Percentiles rank a stretch among this genome's conserved stretches.
Conservation (phyloP, 1,140 invertebrate species). For the Bilobella aurantiaca region DNA sequence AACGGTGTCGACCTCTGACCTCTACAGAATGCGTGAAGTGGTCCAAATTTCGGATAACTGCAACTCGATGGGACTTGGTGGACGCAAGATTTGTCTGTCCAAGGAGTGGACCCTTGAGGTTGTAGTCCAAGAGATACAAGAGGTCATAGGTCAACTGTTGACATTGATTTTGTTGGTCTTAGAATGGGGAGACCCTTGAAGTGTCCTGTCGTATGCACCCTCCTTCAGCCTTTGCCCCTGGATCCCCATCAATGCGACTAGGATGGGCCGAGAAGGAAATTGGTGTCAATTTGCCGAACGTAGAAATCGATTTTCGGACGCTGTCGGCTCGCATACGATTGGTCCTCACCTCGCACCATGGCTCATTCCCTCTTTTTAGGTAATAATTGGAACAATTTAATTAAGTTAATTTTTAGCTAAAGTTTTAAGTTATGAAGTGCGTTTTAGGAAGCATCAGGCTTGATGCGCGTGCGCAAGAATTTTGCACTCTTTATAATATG, state of each 20-base stretch:
- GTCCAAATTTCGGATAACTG: slow-evolving; percentile 54
- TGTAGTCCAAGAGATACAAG: not conserved
- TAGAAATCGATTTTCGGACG: slow-evolving; percentile 54
- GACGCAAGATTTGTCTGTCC: slow-evolving; percentile 19
- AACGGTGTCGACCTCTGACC: slow-evolving; percentile 64
- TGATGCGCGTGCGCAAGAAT: too few relatives aligned
- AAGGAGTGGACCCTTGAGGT: slow-evolving; percentile 23
- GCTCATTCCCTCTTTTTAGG: slow-evolving; percentile 60
- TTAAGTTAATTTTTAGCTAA: too few relatives aligned
- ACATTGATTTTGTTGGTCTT: slow-evolving; percentile 2
- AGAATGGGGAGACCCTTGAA: slow-evolving; percentile 13
- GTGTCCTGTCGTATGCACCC: slow-evolving; percentile 53
- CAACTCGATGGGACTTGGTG: slow-evolving; percentile 2
- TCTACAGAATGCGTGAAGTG: slow-evolving; percentile 68
- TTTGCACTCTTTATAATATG: too few relatives aligned
- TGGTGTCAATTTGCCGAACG: slow-evolving; percentile 55
- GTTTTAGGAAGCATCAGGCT: too few relatives aligned
- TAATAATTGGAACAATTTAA: too few relatives aligned
- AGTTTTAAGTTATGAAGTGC: too few relatives aligned
- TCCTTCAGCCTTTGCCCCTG: slow-evolving; percentile 38
- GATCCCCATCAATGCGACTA: slow-evolving; percentile 37
- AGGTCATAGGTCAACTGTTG: not conserved
- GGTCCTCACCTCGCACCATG: slow-evolving; percentile 57
- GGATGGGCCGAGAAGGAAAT: slow-evolving; percentile 67
- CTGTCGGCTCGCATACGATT: slow-evolving; percentile 54